Conservation (phyloP, 2,113 vertebrate genomes). For the Percopsis transmontana region DNA sequence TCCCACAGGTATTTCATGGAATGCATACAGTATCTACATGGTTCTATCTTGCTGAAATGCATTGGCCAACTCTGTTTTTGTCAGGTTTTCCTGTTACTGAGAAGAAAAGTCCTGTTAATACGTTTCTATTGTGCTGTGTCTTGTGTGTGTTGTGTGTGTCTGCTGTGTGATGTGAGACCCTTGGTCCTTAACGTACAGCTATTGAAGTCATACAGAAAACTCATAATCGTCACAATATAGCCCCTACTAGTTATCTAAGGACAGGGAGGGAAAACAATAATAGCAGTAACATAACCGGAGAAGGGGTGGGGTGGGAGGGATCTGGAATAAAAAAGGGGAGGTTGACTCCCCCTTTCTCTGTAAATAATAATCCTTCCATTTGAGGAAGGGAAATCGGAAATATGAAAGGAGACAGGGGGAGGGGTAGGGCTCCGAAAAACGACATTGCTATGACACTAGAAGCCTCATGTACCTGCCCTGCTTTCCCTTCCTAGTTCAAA, state of each 20-base stretch:
- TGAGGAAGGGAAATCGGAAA: background rate
- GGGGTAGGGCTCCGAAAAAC: too few relatives aligned
- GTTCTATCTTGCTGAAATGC: too few relatives aligned
- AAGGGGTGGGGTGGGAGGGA: background rate
- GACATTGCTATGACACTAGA: constrained; percentile 59
- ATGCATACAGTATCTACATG: too few relatives aligned
- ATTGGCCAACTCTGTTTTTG: too few relatives aligned
- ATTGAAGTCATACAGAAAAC: background rate
- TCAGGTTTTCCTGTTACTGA: too few relatives aligned
- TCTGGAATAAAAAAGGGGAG: constrained; percentile 1
- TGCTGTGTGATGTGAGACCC: too few relatives aligned
- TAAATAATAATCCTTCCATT: constrained; percentile 37
- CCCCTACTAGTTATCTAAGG: too few relatives aligned
- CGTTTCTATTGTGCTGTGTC: too few relatives aligned
- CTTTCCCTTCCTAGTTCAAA: constrained; percentile 48
- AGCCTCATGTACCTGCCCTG: constrained; percentile 22
- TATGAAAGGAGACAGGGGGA: background rate
- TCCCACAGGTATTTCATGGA: too few relatives aligned
- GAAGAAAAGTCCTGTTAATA: too few relatives aligned
- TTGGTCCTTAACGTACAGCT: background rate
- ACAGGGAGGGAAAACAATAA: background rate
- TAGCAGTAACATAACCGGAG: background rate
- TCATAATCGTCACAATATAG: too few relatives aligned
- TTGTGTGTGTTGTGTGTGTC: too few relatives aligned
- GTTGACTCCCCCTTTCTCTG: constrained; percentile 4